Base-by-base conservation (phyloP, 2,113 vertebrate species). In the Spea bombifrons region DNA sequence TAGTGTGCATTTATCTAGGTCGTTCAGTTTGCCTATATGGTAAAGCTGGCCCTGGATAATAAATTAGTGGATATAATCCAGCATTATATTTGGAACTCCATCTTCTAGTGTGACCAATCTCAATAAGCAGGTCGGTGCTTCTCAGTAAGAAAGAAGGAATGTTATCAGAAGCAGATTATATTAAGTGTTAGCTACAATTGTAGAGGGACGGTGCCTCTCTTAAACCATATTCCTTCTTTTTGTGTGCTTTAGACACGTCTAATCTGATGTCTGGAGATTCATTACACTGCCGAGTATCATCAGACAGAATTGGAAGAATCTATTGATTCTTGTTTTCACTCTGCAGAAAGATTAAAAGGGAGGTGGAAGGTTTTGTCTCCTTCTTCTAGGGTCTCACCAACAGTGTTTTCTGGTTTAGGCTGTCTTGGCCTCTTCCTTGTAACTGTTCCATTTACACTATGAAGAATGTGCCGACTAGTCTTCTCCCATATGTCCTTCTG, bases 261-360 rank as follows among this genome's bases (percentile, higher is more conserved):
- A 71, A 52, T 63, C 45, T 61, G 46, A 77, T 63, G 67, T 63
- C 12, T 77, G 57, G 75, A 77, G 66, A 77, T 77, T 71, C 59
- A 77, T 64, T 77, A 69, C 66, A 77, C 75, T 69, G 53, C 66
- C 75, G 43, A 17, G 45, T 43, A 43, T 70, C 46, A 63, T 50
- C 66, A 77, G n/a, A 77, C 66, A 77, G n/a, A 77, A 59, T 68
- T 49, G 53, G 75, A 63, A 70, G 66, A 69, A 66, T n/a, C 75
- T 61, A 77, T 70, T 77, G 75, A 77, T 77, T 77, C 61, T 76
- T 68, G 7, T 66, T 43, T 77, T 8, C 30, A 7, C 75, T 70
- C 12, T 77, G 12, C 66, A 57, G 53, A 61, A 69, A 15, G 52
- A 70, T 59, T 70, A 49, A 59, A 46, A 30, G 43, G 17, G 46